These are phyloP conservation scores for Zapus hudsonius DNA, from an alignment of 2,113 vertebrate species.

Conservation along the genomic window DNA sequence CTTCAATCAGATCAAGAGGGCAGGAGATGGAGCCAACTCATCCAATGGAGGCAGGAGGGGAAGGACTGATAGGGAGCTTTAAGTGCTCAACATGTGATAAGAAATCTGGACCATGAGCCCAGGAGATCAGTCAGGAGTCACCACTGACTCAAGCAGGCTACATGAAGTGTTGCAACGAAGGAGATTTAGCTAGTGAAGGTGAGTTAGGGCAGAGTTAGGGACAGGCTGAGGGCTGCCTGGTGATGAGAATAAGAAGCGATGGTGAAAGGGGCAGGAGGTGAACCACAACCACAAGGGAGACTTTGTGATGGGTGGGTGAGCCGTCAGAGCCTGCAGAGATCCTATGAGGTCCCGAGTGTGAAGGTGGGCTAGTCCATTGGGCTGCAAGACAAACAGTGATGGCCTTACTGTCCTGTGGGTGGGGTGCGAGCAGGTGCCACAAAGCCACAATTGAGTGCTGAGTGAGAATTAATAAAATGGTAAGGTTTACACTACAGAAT, in stretches of 20 bases:
- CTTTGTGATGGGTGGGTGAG: not conserved
- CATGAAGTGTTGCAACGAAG: not conserved
- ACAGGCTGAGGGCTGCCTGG: not conserved
- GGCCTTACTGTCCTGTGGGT: rapidly evolving
- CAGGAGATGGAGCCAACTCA: not conserved
- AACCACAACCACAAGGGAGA: not conserved
- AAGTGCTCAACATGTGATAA: not conserved
- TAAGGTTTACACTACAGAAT: not conserved
- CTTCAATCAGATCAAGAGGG: not conserved
- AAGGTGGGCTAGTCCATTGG: not conserved
- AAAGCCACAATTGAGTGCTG: too few species aligned
- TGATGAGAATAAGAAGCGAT: not conserved
- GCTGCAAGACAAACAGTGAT: not conserved
- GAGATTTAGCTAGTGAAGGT: not conserved
- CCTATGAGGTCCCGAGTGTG: rapidly evolving
- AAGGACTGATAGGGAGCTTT: not conserved
- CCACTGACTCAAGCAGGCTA: rapidly evolving
- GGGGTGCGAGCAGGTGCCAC: not conserved
- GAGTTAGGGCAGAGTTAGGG: not conserved
- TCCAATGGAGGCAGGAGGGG: not conserved
- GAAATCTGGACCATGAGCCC: not conserved
- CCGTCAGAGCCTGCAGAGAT: not conserved
- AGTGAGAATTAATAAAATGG: not conserved
- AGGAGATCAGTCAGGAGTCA: not conserved
- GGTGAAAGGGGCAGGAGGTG: not conserved